A percentile compares a stretch with the other conserved stretches of the same genome.
Evolutionary conservation across 2,797 vertebrate species (phyloP).

Genomic region (Tauraco hartlaubi): DNA sequence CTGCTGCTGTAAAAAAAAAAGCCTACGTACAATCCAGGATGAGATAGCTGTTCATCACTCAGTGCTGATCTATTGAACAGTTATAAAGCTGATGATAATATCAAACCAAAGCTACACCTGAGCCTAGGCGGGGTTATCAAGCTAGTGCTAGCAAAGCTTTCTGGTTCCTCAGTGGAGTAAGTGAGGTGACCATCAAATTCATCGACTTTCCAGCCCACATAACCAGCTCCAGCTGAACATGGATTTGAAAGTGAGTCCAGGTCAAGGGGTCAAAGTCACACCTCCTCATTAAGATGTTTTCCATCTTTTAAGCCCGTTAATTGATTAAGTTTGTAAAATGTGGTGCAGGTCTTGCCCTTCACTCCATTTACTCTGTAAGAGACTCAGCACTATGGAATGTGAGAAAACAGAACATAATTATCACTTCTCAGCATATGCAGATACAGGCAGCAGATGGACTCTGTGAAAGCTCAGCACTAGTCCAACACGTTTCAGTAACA

Average conservation of each 20-base stretch:
- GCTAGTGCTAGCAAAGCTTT: neutral
- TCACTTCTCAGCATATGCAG: neutral
- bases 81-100: neutral
- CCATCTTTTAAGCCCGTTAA: neutral
- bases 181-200: neutral
- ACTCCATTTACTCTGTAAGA: neutral
- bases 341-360: neutral
- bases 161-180: neutral
- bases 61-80: neutral
- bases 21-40: neutral
- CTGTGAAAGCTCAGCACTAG: neutral
- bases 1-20: neutral
- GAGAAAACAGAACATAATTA: neutral
- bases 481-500: neutral
- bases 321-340: neutral
- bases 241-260: neutral
- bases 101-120: neutral
- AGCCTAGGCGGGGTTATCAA: neutral
- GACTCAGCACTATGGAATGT: neutral
- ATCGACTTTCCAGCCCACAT: accelerated
- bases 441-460: neutral
- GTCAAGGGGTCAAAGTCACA: neutral
- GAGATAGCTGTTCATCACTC: neutral
- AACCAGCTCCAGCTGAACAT: neutral
- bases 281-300: neutral